Base-by-base conservation (phyloP, 2,888 invertebrate genomes). In the Agapostemon virescens region DNA sequence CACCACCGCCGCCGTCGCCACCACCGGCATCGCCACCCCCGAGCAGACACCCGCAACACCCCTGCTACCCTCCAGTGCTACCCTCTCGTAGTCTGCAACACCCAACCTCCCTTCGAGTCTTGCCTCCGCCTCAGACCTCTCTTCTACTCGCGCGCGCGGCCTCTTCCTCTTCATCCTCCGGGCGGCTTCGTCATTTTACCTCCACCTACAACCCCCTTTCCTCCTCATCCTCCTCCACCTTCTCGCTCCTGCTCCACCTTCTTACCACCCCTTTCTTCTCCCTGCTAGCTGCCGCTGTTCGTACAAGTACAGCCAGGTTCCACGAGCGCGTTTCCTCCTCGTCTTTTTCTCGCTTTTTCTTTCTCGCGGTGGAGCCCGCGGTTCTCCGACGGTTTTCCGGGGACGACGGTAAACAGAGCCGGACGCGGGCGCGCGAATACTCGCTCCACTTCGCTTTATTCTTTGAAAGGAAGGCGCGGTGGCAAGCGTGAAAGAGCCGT, bases 1-100 rank as follows among this genome's bases (percentile, higher is more conserved):
- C 69, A 45, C 42, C 49, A 69, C 64, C 61, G 68, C 77, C n/a
- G n/a, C n/a, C n/a, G n/a, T n/a, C 91, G 90, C 90, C 90, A 78
- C 79, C 82, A 74, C 20, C 23, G 20, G 26, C 26, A 83, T 76
- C 72, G 63, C 58, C 69, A 45, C 42, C 49, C 71, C 64, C 61
- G 68, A 38, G 33, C 33, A 61, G 42, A 64, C 42, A 36, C 40
- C 74, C 64, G 30, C 55, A 71, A 36, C 66, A 30, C 61, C 73
- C 67, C 36, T n/a, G 52, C 49, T 17, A 20, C 13, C 30, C 20
- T n/a, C 17, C 42, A 23, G 23, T 26, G 55, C 55, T 55, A 55
- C 36, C 55, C 33, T 30, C 49, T 49, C 49, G 49, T 49, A n/a
- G 61, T 61, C 61, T 30, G 20, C 33, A 61, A 61, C 20, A 49